These are phyloP conservation scores for Emydoidea blandingii DNA, from an alignment of 2,797 vertebrate genomes.

Conservation along the genomic window DNA sequence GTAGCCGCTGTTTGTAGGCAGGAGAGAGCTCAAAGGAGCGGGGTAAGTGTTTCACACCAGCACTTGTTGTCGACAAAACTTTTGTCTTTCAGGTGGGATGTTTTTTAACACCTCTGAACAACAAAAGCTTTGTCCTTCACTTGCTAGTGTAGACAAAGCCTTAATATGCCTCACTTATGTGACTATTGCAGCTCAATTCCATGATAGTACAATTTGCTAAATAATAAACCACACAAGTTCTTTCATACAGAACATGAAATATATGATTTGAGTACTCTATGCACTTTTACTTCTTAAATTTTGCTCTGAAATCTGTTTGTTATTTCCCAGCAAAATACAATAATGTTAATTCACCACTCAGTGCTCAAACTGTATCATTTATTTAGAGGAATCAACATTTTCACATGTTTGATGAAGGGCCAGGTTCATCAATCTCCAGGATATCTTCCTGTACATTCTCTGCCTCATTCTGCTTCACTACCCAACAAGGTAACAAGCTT, in stretches of 20 bases:
- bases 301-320: slow-evolving; percentile 54
- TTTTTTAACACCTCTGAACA: too few species aligned
- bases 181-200: slow-evolving; percentile 18
- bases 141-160: too few species aligned
- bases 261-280: background rate
- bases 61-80: too few species aligned
- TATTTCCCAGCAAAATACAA: slow-evolving; percentile 68
- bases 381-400: slow-evolving; percentile 78
- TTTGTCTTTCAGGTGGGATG: too few species aligned
- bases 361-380: slow-evolving; percentile 63
- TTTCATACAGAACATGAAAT: slow-evolving; percentile 13
- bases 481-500: slow-evolving; percentile 66
- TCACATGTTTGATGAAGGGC: slow-evolving; percentile 69
- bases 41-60: too few species aligned
- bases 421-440: slow-evolving; percentile 73
- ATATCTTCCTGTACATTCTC: slow-evolving; percentile 79
- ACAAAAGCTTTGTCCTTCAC: too few species aligned
- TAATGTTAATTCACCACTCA: slow-evolving; percentile 74
- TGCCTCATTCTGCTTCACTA: slow-evolving; percentile 60
- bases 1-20: too few species aligned
- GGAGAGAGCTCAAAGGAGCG: too few species aligned
- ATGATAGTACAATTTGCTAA: slow-evolving; percentile 52
- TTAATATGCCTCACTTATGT: background rate
- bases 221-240: background rate
- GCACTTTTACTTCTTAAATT: slow-evolving; percentile 56